phyloP scores from a whole-genome alignment of 1,140 invertebrate genomes.

The Pentalonia nigronervosa region DNA sequence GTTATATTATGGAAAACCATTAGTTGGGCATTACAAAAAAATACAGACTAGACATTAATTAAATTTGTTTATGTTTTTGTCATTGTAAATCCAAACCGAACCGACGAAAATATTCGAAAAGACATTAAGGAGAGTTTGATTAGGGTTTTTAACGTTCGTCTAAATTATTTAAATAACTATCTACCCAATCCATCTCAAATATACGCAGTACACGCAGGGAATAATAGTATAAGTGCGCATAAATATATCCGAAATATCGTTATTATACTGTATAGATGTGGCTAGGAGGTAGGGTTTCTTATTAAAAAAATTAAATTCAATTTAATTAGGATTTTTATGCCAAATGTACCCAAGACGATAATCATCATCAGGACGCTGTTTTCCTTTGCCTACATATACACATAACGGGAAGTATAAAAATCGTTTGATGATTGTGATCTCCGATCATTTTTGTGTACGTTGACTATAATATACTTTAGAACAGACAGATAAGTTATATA shows the following conservation, averaged over 20 bases:
- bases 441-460: background rate
- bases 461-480: background rate
- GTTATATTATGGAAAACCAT: background rate
- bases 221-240: background rate
- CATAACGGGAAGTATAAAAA: background rate
- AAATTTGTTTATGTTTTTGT: background rate
- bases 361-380: background rate
- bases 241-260: background rate
- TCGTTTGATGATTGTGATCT: background rate
- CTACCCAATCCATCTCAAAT: background rate
- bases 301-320: background rate
- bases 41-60: background rate
- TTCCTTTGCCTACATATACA: background rate
- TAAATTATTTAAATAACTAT: slow-evolving; percentile 16
- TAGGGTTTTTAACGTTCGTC: background rate
- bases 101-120: background rate
- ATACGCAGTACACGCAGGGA: background rate
- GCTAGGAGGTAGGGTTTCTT: background rate
- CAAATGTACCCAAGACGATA: background rate
- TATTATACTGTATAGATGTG: background rate
- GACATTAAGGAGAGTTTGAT: background rate
- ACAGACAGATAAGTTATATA: background rate
- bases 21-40: background rate
- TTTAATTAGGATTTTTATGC: background rate
- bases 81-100: background rate